Evolutionary conservation across 2,113 vertebrate genomes (phyloP), one percentile per base, ranked within the genome.

Genomic region (Ictalurus punctatus): DNA sequence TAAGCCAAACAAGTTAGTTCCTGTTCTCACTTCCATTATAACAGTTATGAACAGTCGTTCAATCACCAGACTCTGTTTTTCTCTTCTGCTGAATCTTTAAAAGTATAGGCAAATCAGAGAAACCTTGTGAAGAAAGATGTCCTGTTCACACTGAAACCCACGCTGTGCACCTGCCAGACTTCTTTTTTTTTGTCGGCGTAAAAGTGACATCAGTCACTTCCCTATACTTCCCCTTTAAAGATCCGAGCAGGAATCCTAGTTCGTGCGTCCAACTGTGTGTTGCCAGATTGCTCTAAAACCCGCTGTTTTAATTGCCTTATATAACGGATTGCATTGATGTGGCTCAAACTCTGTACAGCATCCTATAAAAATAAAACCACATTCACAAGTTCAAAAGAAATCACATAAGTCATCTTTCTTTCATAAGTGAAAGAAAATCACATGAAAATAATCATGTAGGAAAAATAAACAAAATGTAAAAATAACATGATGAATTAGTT

Each of bases 181-280:
- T 8, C 44, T 30, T 14, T 71, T 14, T 71, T 80, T 56, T 12
- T 14, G 54, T 87, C 89, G 73, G 58, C 59, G 25, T 16, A 81
- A 27, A 65, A 71, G 40, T 67, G 52, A 67, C 44, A 5, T 21
- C 13, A 7, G 8, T 56, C 40, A 44, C 40, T 4, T 44, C 40
- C 40, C 40, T 44, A 44, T 2, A 17, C 9, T 86, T 90, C 59
- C 59, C 89, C 86, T 90, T 90, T 88, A 90, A 88, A 16, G 16
- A n/a, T 27, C 76, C 78, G 4, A 56, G 82, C 56, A 17, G 71
- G 12, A 84, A 71, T 79, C 78, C 78, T 56, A 14, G 74, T 23
- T 27, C 4, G 9, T 27, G 44, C 12, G 44, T 0, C 25, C 44
- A 80, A 80, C 44, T 27, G 10, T n/a, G 52, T 56, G 79, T 81